phyloP scores from a whole-genome alignment of 1,140 invertebrate genomes.

The Magallana ariakensis region DNA sequence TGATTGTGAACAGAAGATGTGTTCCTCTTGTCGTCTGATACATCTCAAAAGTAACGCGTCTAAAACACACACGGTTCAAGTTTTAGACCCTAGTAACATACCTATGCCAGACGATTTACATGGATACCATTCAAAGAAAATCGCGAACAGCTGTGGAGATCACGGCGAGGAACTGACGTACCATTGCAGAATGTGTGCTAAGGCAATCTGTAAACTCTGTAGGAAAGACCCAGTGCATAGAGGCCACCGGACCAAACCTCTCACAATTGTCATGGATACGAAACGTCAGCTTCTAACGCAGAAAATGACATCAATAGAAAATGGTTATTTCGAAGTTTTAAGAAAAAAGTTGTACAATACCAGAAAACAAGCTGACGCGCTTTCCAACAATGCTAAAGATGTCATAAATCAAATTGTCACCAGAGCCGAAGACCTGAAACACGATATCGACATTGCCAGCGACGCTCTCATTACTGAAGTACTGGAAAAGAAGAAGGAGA shows the following conservation, averaged over 20 bases:
- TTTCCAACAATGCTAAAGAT: background rate
- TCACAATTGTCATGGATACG: slow-evolving; percentile 7
- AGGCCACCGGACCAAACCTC: slow-evolving; percentile 53
- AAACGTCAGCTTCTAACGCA: slow-evolving; percentile 23
- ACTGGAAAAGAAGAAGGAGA: slow-evolving; percentile 25
- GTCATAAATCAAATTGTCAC: slow-evolving; percentile 33
- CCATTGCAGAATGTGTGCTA: slow-evolving; percentile 51
- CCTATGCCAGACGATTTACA: slow-evolving; percentile 22
- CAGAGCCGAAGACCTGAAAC: slow-evolving; percentile 35
- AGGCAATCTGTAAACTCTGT: slow-evolving; percentile 50
- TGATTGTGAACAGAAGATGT: slow-evolving; percentile 44
- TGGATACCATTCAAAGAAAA: background rate
- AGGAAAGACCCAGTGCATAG: slow-evolving; percentile 36
- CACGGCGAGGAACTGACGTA: slow-evolving; percentile 30
- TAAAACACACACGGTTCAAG: slow-evolving; percentile 39
- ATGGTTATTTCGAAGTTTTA: slow-evolving; percentile 34
- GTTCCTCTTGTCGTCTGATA: slow-evolving; percentile 42
- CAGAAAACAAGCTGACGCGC: slow-evolving; percentile 7
- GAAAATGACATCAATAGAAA: slow-evolving; percentile 7
- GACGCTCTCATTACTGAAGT: slow-evolving; percentile 40
- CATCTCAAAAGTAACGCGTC: slow-evolving; percentile 49
- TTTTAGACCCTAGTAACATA: background rate
- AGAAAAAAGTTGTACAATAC: slow-evolving; percentile 18
- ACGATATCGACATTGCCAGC: slow-evolving; percentile 42
- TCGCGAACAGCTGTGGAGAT: background rate